Evolutionary conservation across 2,888 invertebrate genomes (phyloP).

Genomic region (Pyrocoelia pectoralis): DNA sequence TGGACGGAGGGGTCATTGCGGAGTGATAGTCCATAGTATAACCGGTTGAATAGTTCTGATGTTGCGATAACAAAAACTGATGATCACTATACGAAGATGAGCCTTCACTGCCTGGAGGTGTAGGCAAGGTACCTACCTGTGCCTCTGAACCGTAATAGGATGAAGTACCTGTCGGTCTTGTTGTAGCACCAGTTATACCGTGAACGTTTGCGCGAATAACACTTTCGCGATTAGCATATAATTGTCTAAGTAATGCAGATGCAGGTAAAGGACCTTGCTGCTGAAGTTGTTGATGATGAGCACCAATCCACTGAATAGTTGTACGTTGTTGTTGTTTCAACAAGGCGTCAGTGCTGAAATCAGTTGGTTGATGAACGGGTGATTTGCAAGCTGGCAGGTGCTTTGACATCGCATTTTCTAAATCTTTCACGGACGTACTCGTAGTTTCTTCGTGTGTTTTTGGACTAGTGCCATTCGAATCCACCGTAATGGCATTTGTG

Average conservation of each 20-base stretch:
- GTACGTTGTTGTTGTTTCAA: constrained; percentile 82
- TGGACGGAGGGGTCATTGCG: constrained; percentile 97
- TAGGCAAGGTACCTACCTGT: constrained; percentile 81
- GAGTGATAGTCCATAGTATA: constrained; percentile 86
- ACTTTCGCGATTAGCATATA: constrained; percentile 93
- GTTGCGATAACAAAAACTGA: constrained; percentile 65
- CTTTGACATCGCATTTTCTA: constrained; percentile 97
- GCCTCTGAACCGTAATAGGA: constrained; percentile 63
- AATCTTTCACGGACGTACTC: constrained; percentile 81
- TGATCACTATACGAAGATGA: constrained; percentile 76
- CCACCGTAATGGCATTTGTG: constrained; percentile 61
- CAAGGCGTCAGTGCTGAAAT: constrained; percentile 86
- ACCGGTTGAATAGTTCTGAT: constrained; percentile 68
- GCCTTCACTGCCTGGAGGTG: constrained; percentile 89
- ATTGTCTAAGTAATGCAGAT: constrained; percentile 85
- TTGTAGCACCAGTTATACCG: constrained; percentile 62
- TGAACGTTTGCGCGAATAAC: constrained; percentile 90
- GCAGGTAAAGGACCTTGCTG: constrained; percentile 76
- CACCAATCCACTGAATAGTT: constrained; percentile 94
- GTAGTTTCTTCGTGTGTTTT: constrained; percentile 60
- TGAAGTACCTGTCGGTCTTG: constrained; percentile 52
- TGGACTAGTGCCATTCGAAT: constrained; percentile 57
- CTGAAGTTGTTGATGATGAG: constrained; percentile 73
- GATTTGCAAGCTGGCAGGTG: constrained; percentile 77
- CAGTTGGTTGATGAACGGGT: constrained; percentile 77